phyloP scores from a whole-genome alignment of 2,797 vertebrate genomes.

The Aldrovandia affinis region DNA sequence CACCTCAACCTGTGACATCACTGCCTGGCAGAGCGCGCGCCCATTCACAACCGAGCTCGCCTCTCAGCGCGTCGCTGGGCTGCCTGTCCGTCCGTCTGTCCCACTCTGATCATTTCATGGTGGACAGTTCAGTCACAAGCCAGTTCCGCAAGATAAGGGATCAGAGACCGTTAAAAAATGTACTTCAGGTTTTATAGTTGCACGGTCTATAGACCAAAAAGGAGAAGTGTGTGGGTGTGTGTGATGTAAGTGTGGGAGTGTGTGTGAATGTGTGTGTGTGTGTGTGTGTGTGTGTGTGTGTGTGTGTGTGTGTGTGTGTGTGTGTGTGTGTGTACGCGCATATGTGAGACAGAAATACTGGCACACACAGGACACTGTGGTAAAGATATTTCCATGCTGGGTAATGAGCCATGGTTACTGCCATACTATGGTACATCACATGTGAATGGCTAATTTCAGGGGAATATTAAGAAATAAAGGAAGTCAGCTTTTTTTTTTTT shows the following conservation, averaged over 20 bases:
- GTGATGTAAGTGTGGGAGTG: too few relatives aligned
- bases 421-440: not conserved
- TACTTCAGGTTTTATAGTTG: not conserved
- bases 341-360: not conserved
- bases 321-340: not conserved
- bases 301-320: not conserved
- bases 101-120: not conserved
- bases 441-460: not conserved
- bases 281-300: not conserved
- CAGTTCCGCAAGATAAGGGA: not conserved
- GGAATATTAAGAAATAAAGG: not conserved
- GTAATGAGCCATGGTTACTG: slow-evolving; percentile 1
- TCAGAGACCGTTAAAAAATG: not conserved
- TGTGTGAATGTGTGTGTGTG: not conserved
- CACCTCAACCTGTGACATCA: slow-evolving; percentile 27
- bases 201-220: not conserved
- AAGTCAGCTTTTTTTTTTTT: not conserved
- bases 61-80: not conserved
- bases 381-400: not conserved
- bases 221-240: not conserved
- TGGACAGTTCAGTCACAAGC: not conserved
- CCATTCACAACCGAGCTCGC: not conserved
- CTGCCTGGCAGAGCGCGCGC: not conserved
- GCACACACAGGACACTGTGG: not conserved
- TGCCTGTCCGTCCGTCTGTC: not conserved